These are phyloP conservation scores for Drosophila albomicans DNA, from an alignment of 1,140 invertebrate species.

Conservation along the genomic window DNA sequence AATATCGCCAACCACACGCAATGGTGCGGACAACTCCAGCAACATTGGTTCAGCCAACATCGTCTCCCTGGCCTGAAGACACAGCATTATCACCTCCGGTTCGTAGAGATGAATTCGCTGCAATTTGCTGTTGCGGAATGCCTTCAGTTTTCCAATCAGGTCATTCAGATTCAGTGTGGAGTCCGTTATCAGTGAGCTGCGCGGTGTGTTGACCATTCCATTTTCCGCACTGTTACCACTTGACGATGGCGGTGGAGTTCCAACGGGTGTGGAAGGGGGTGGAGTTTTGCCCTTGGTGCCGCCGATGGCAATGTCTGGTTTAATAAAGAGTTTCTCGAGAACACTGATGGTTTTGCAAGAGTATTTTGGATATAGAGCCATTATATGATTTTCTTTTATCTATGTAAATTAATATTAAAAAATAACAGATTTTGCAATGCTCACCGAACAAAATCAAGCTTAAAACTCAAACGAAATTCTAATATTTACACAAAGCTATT, in stretches of 20 bases:
- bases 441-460: background rate
- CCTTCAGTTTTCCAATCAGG: constrained; percentile 21
- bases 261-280: background rate
- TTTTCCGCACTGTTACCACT: background rate
- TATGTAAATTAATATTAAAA: background rate
- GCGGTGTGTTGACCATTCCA: background rate
- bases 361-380: background rate
- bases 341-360: background rate
- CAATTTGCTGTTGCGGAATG: constrained; percentile 17
- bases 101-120: constrained; percentile 27
- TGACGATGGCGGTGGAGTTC: background rate
- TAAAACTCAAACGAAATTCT: background rate
- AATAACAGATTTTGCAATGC: constrained; percentile 10
- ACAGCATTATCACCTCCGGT: constrained; percentile 23
- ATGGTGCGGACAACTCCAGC: constrained; percentile 97
- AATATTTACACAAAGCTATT: too few species aligned
- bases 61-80: constrained; percentile 96
- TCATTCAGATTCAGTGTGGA: constrained; percentile 12
- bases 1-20: constrained; percentile 99
- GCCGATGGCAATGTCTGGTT: background rate
- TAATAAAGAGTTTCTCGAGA: background rate
- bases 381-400: background rate
- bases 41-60: constrained; percentile 98
- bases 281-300: background rate
- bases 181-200: background rate